A percentile compares a stretch with the other conserved stretches of the same genome.
phyloP scores from a whole-genome alignment of 2,888 invertebrate genomes.

The Apamea crenata region DNA sequence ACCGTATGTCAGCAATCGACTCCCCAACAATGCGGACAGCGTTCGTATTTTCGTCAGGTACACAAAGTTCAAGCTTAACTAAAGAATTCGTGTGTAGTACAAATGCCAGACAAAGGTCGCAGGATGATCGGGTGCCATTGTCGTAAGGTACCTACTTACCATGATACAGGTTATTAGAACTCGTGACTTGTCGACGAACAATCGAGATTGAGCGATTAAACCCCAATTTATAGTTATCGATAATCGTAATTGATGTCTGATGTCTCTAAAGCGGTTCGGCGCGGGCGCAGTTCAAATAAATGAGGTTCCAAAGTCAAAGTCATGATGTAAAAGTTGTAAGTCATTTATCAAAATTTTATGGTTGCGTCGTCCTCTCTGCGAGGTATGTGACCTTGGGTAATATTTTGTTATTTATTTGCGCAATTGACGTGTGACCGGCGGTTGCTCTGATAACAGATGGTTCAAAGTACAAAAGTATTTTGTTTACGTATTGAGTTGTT shows the following conservation, averaged over 20 bases:
- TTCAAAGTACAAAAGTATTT: conserved; percentile 46
- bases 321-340: conserved; percentile 53
- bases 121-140: conserved; percentile 72
- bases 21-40: conserved; percentile 80
- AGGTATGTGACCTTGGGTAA: conserved; percentile 40
- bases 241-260: conserved; percentile 63
- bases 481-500: conserved; percentile 23
- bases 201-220: conserved; percentile 74
- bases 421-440: conserved; percentile 7
- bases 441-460: conserved; percentile 29
- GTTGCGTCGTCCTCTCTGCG: conserved; percentile 35
- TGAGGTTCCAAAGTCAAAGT: conserved; percentile 59
- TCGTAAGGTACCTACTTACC: conserved; percentile 59
- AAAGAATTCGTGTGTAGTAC: conserved; percentile 77
- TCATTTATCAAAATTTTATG: conserved; percentile 52
- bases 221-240: conserved; percentile 64
- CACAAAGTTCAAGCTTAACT: conserved; percentile 81
- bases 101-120: conserved; percentile 88
- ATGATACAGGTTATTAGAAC: conserved; percentile 67
- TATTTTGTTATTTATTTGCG: conserved; percentile 46
- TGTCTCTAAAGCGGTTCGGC: conserved; percentile 49
- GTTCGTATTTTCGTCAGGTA: conserved; percentile 74
- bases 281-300: conserved; percentile 37
- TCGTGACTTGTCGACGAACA: conserved; percentile 77
- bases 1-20: conserved; percentile 71